Evolutionary conservation across 1,140 invertebrate genomes (phyloP).

Genomic region (Pinna nobilis): DNA sequence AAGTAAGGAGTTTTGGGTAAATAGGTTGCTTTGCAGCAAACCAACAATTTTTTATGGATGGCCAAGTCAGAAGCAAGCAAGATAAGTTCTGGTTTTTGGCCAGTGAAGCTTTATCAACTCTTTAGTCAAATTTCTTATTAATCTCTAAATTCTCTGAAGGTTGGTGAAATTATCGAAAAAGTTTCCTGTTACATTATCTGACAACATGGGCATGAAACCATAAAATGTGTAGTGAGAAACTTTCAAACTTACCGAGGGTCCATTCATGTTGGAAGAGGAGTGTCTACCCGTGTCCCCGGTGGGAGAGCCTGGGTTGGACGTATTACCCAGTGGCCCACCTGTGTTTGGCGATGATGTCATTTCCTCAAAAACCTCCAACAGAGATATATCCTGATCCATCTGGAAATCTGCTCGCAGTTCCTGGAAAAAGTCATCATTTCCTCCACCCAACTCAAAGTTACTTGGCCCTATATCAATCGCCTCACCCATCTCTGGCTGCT

Average conservation of each 20-base stretch:
- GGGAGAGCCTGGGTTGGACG: slow-evolving; percentile 78
- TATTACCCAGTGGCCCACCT: slow-evolving; percentile 44
- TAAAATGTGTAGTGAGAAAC: neutral
- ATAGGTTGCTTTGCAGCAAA: too few species aligned
- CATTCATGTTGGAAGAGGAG: slow-evolving; percentile 78
- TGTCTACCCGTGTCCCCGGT: slow-evolving; percentile 78
- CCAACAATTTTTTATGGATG: too few species aligned
- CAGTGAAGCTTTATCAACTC: too few species aligned
- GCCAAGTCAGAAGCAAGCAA: too few species aligned
- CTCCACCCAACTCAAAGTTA: slow-evolving; percentile 37
- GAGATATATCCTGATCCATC: slow-evolving; percentile 32
- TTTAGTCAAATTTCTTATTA: too few species aligned
- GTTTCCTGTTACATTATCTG: neutral
- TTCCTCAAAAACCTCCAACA: slow-evolving; percentile 52
- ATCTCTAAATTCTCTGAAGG: neutral
- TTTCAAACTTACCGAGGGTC: slow-evolving; percentile 45
- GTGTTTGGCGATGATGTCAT: slow-evolving; percentile 46
- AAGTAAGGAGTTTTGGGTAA: too few species aligned
- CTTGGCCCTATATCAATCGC: slow-evolving; percentile 13
- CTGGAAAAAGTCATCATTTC: slow-evolving; percentile 42
- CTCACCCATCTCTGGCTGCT: slow-evolving; percentile 15
- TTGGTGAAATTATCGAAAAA: neutral
- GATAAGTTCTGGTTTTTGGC: too few species aligned
- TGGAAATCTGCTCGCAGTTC: slow-evolving; percentile 54
- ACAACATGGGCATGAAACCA: neutral